Evolutionary conservation across 1,140 invertebrate genomes (phyloP).

Genomic region (Anastrepha obliqua): DNA sequence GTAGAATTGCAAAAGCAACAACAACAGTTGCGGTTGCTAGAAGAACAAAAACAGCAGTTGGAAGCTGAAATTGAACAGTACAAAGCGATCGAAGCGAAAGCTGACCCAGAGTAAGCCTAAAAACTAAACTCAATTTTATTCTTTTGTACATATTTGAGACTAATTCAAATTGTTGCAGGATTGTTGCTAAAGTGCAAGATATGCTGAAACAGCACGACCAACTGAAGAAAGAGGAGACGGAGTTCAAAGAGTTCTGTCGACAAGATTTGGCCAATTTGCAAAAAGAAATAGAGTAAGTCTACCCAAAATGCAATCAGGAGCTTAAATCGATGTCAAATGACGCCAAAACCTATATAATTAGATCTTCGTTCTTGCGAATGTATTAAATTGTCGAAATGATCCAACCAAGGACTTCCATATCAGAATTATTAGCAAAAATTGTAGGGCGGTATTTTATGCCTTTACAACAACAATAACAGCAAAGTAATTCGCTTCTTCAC

Average conservation of each 20-base stretch:
- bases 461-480: no score
- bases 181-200: constrained; percentile 79
- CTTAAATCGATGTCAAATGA: no score
- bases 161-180: constrained; percentile 73
- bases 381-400: no score
- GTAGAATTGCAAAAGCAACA: constrained; percentile 74
- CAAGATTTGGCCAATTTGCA: constrained; percentile 79
- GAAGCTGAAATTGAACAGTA: constrained; percentile 73
- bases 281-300: constrained; percentile 77
- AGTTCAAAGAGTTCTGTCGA: constrained; percentile 86
- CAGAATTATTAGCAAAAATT: no score
- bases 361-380: no score
- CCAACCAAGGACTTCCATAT: no score
- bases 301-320: background rate
- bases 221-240: constrained; percentile 83
- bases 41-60: constrained; percentile 70
- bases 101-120: constrained; percentile 75
- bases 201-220: constrained; percentile 83
- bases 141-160: background rate
- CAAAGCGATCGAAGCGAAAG: constrained; percentile 73
- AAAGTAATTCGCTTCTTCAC: no score
- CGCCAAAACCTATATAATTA: no score
- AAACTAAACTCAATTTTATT: background rate
- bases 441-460: no score
- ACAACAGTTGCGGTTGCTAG: constrained; percentile 62